Percentiles rank a stretch among this genome's conserved stretches.
phyloP scores from a whole-genome alignment of 2,888 invertebrate genomes.

The Caenorhabditis macrosperma region DNA sequence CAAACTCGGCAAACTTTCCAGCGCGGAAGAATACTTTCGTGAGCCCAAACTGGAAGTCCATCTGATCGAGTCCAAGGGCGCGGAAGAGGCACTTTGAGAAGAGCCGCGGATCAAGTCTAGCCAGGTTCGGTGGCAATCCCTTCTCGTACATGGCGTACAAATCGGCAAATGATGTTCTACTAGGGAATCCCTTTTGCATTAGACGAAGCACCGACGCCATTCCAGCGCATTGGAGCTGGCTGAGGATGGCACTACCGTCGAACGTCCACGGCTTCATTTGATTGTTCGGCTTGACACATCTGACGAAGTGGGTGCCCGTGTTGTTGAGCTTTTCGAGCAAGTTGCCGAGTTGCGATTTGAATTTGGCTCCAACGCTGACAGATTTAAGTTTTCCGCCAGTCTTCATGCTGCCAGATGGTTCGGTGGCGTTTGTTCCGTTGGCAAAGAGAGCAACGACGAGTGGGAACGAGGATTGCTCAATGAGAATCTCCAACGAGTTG shows the following conservation, averaged over 20 bases:
- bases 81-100: constrained; percentile 98
- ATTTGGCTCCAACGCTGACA: constrained; percentile 96
- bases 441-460: constrained; percentile 57
- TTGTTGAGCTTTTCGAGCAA: constrained; percentile 93
- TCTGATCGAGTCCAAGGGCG: constrained; percentile 92
- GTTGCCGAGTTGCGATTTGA: constrained; percentile 90
- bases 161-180: constrained; percentile 88
- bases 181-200: constrained; percentile 95
- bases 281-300: constrained; percentile 97
- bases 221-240: constrained; percentile 96
- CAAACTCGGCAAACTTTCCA: constrained; percentile 93
- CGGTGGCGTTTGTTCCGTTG: too few species aligned
- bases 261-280: constrained; percentile 85
- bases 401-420: constrained; percentile 30
- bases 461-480: constrained; percentile 84
- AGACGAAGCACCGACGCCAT: constrained; percentile 94
- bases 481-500: constrained; percentile 92
- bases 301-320: constrained; percentile 96
- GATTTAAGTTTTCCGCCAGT: constrained; percentile 83
- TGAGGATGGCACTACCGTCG: constrained; percentile 85
- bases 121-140: constrained; percentile 90
- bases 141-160: constrained; percentile 92
- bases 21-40: constrained; percentile 98
- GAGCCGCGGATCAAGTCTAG: constrained; percentile 88
- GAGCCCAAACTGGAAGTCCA: constrained; percentile 96